These are phyloP conservation scores for Ferrisia virgata DNA, from an alignment of 2,888 invertebrate species.

Conservation along the genomic window DNA sequence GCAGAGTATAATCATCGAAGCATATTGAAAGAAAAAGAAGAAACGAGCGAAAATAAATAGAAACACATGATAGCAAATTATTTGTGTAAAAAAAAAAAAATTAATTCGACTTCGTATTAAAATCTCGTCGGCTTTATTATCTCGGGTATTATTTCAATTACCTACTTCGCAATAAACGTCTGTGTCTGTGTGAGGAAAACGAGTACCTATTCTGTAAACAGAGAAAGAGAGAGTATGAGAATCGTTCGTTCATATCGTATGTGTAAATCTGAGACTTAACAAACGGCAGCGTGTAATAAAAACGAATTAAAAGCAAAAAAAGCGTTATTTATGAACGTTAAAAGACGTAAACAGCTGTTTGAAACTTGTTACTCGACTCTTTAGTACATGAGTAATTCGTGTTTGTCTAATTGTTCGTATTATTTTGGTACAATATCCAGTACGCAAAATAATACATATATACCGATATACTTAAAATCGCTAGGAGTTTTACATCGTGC, in stretches of 20 bases:
- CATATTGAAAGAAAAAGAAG: background rate
- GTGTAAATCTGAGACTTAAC: background rate
- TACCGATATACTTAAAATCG: background rate
- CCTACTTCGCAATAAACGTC: background rate
- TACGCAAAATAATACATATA: background rate
- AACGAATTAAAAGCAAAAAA: background rate
- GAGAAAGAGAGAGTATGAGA: background rate
- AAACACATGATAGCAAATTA: too few species aligned
- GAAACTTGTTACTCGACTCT: background rate
- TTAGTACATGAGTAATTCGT: background rate
- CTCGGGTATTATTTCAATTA: background rate
- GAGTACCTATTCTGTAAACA: background rate
- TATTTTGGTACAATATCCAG: background rate
- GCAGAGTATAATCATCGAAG: background rate
- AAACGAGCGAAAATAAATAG: background rate
- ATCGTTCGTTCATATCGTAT: background rate
- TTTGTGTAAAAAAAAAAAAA: too few species aligned
- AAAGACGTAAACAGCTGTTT: background rate
- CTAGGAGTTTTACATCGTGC: background rate
- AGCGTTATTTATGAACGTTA: background rate
- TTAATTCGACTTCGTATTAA: background rate
- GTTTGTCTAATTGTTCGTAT: background rate
- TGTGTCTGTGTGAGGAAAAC: background rate
- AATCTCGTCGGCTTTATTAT: background rate
- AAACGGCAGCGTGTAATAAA: background rate